Conservation (phyloP, 2,888 invertebrate genomes). For the Psylliodes chrysocephalus region DNA sequence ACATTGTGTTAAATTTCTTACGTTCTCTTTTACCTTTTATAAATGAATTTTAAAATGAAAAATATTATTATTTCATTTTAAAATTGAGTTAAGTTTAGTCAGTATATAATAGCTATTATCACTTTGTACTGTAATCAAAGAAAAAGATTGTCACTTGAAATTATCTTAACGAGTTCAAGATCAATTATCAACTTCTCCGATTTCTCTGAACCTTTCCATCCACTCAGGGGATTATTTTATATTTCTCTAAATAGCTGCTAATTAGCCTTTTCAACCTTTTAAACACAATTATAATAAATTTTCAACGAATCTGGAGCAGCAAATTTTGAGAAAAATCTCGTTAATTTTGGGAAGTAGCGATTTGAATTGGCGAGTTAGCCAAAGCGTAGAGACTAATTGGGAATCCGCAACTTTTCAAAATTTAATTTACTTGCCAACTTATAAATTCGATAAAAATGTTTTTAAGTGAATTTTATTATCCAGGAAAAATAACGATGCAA, state of each 20-base stretch:
- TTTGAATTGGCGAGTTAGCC: slow-evolving; percentile 1
- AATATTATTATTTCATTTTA: too few species aligned
- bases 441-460: slow-evolving; percentile 6
- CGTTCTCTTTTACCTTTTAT: too few species aligned
- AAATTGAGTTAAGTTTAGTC: too few species aligned
- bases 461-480: background rate
- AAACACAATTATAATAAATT: slow-evolving; percentile 6
- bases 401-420: slow-evolving; percentile 16
- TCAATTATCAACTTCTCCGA: background rate
- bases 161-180: too few species aligned
- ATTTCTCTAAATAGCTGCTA: background rate
- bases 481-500: background rate
- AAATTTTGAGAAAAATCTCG: slow-evolving; percentile 8
- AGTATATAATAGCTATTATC: too few species aligned
- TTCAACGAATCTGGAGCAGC: background rate
- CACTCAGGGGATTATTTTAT: background rate
- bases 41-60: too few species aligned
- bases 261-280: slow-evolving; percentile 11
- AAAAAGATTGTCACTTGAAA: background rate
- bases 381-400: slow-evolving; percentile 12
- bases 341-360: slow-evolving; percentile 10
- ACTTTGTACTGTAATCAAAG: background rate
- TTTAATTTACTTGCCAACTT: slow-evolving; percentile 14
- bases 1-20: too few species aligned
- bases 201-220: background rate